Percentiles rank a stretch among this genome's conserved stretches.
Conservation (phyloP, 1,140 invertebrate species). For the Scaptomyza hsui region DNA sequence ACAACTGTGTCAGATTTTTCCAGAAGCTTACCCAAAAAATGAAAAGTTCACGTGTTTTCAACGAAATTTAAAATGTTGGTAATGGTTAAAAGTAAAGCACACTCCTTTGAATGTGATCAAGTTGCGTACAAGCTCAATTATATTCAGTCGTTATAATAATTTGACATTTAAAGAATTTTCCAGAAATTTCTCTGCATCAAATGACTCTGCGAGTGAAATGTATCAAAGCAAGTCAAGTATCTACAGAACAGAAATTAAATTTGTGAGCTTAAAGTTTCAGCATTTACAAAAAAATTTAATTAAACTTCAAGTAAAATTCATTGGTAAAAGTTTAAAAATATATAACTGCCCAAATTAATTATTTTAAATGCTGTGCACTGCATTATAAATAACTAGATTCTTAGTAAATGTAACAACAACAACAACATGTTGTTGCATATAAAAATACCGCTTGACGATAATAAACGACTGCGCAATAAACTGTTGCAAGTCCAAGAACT, state of each 20-base stretch:
- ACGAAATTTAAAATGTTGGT: neutral
- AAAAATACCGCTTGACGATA: constrained; percentile 33
- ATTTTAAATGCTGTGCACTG: constrained; percentile 58
- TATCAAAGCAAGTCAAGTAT: too few species aligned
- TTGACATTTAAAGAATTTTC: constrained; percentile 8
- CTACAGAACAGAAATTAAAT: too few species aligned
- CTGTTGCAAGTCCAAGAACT: too few species aligned
- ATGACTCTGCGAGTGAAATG: neutral
- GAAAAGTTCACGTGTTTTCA: neutral
- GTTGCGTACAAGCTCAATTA: constrained; percentile 3
- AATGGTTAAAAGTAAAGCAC: neutral
- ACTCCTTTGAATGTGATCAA: neutral
- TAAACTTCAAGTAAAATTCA: neutral
- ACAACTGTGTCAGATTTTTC: neutral
- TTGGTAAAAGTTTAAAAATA: neutral
- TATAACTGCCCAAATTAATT: constrained; percentile 65
- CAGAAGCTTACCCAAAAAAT: neutral
- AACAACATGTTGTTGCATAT: constrained; percentile 52
- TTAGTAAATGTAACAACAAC: constrained; percentile 14
- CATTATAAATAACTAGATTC: constrained; percentile 57
- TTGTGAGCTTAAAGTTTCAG: neutral
- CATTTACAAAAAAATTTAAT: neutral
- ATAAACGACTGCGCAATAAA: constrained; percentile 5
- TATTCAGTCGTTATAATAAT: constrained; percentile 1
- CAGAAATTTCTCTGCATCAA: neutral